Evolutionary conservation across 2,888 invertebrate genomes (phyloP).

Genomic region (Euplagia quadripunctaria): DNA sequence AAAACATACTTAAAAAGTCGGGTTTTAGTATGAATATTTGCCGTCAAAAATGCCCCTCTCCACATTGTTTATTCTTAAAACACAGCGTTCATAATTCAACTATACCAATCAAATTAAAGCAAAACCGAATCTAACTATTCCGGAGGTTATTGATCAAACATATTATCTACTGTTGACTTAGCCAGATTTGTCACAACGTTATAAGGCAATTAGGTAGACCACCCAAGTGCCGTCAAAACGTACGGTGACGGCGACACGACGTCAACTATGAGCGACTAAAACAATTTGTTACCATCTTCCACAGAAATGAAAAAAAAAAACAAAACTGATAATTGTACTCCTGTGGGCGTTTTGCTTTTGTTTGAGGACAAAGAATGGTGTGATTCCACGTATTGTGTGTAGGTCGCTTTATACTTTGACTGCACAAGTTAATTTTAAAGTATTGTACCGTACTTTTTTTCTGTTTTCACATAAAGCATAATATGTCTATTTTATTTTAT

Average conservation of each 20-base stretch:
- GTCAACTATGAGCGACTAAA: slow-evolving; percentile 54
- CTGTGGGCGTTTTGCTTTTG: slow-evolving; percentile 49
- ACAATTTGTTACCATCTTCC: slow-evolving; percentile 59
- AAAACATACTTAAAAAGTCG: too few relatives aligned
- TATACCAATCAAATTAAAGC: slow-evolving; percentile 23
- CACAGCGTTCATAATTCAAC: slow-evolving; percentile 1
- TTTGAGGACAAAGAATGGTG: slow-evolving; percentile 36
- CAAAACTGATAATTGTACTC: slow-evolving; percentile 43
- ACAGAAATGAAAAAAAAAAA: slow-evolving; percentile 33
- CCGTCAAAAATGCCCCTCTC: too few relatives aligned
- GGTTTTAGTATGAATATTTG: too few relatives aligned
- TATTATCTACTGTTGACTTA: slow-evolving; percentile 60
- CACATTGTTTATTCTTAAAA: slow-evolving; percentile 4
- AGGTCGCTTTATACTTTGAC: neutral
- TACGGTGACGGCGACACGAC: slow-evolving; percentile 48
- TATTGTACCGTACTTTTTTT: neutral
- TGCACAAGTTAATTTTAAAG: neutral
- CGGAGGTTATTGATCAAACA: slow-evolving; percentile 55
- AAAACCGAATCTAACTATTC: slow-evolving; percentile 28
- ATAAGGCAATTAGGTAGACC: slow-evolving; percentile 71
- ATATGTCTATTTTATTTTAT: too few relatives aligned
- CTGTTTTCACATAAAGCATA: neutral
- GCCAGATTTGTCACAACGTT: slow-evolving; percentile 71
- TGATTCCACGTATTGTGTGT: slow-evolving; percentile 41
- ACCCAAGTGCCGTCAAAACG: slow-evolving; percentile 65